phyloP scores from a whole-genome alignment of 2,113 vertebrate genomes.

The Oceanodroma tethys region DNA sequence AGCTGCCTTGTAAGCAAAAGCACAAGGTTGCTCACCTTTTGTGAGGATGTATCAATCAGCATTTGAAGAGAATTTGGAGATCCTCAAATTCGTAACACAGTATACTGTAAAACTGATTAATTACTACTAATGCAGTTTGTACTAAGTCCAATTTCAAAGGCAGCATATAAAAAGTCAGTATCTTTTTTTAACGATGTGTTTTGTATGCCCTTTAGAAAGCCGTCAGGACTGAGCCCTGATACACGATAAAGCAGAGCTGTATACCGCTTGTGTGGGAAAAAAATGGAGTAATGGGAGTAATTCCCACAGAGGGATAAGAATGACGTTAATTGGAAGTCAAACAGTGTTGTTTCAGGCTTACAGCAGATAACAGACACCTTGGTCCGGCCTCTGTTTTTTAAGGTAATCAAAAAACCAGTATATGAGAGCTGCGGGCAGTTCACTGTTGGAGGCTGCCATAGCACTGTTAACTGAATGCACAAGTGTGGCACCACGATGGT shows the following conservation, averaged over 20 bases:
- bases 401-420: neutral
- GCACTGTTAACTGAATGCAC: neutral
- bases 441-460: too few species aligned
- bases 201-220: neutral
- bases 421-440: neutral
- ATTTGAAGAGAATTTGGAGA: neutral
- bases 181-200: too few species aligned
- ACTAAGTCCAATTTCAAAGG: neutral
- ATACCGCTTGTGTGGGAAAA: neutral
- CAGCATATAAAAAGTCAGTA: neutral
- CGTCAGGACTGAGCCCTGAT: neutral
- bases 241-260: neutral
- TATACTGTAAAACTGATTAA: neutral
- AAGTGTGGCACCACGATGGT: fast-evolving
- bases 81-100: neutral
- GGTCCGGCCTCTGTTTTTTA: neutral
- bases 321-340: neutral
- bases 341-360: neutral
- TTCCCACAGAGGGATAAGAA: neutral
- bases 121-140: neutral
- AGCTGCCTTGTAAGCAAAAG: neutral
- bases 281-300: neutral
- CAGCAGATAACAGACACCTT: too few species aligned
- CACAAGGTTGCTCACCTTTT: neutral
- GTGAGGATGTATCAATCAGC: too few species aligned